Percentiles rank a stretch among this genome's conserved stretches.
These are phyloP conservation scores for Heliothis subflexa DNA, from an alignment of 1,140 invertebrate species.

Conservation along the genomic window DNA sequence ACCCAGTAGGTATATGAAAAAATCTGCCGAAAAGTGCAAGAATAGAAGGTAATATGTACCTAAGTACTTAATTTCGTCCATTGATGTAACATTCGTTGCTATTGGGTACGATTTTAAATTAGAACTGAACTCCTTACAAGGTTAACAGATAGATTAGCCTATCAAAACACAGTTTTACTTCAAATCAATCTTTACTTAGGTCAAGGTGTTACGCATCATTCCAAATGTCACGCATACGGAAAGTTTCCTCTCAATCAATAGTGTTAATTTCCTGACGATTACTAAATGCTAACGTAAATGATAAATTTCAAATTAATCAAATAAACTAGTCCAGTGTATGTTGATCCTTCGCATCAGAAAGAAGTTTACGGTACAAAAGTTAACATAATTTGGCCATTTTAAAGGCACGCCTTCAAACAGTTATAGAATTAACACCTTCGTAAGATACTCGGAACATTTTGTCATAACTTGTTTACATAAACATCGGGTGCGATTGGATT, in stretches of 20 bases:
- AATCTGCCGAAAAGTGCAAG: no score
- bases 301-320: conserved; percentile 57
- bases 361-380: background rate
- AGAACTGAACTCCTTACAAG: no score
- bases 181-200: background rate
- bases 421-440: conserved; percentile 73
- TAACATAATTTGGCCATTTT: background rate
- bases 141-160: background rate
- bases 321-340: conserved; percentile 10
- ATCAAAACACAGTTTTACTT: conserved; percentile 1
- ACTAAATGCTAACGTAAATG: conserved; percentile 39
- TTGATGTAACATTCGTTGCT: no score
- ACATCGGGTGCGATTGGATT: conserved; percentile 9
- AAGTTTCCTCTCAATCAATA: conserved; percentile 29
- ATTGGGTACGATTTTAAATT: no score
- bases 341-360: background rate
- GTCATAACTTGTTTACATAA: background rate
- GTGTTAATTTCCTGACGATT: conserved; percentile 50
- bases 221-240: conserved; percentile 21
- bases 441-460: conserved; percentile 1
- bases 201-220: background rate
- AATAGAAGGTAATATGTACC: no score
- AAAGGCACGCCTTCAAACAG: conserved; percentile 64
- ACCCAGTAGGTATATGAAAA: no score
- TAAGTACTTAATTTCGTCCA: no score